These are phyloP conservation scores for Oikopleura dioica DNA, from an alignment of 23 tunicate genomes.

Conservation along the genomic window DNA sequence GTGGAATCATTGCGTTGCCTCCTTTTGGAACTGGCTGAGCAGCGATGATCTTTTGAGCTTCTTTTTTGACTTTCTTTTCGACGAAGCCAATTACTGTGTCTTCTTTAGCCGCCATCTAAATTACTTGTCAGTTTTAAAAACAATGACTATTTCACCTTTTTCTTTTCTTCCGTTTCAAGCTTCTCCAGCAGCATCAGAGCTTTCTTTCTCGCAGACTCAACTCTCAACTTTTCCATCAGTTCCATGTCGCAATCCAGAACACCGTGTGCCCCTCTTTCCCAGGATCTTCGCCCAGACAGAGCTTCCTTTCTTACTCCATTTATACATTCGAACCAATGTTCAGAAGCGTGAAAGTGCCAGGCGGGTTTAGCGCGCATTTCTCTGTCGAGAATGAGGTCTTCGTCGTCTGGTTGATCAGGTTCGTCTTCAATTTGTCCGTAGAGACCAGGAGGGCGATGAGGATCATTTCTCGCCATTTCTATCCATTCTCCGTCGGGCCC, in stretches of 20 bases:
- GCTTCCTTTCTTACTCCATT: not conserved
- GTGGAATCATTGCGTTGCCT: not conserved
- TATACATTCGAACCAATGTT: not conserved
- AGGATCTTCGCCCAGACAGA: conserved; percentile 1
- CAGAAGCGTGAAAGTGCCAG: not conserved
- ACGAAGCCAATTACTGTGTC: not conserved
- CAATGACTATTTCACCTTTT: too few relatives aligned
- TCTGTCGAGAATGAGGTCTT: not conserved
- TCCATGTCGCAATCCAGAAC: not conserved
- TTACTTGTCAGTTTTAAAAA: too few relatives aligned
- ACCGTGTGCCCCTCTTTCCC: not conserved
- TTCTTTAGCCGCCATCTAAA: not conserved
- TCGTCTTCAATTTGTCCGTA: conserved; percentile 9
- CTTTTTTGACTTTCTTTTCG: not conserved
- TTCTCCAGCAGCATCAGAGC: not conserved
- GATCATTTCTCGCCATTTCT: conserved; percentile 53
- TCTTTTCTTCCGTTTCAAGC: too few relatives aligned
- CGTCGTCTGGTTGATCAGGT: not conserved
- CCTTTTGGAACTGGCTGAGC: too few relatives aligned
- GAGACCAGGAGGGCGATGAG: conserved; percentile 48
- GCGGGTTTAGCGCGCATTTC: not conserved
- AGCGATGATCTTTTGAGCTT: too few relatives aligned
- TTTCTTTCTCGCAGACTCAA: not conserved
- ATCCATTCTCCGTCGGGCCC: not conserved
- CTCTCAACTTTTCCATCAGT: not conserved